phyloP scores from a whole-genome alignment of 2,113 vertebrate genomes.

The Syngnathus scovelli region DNA sequence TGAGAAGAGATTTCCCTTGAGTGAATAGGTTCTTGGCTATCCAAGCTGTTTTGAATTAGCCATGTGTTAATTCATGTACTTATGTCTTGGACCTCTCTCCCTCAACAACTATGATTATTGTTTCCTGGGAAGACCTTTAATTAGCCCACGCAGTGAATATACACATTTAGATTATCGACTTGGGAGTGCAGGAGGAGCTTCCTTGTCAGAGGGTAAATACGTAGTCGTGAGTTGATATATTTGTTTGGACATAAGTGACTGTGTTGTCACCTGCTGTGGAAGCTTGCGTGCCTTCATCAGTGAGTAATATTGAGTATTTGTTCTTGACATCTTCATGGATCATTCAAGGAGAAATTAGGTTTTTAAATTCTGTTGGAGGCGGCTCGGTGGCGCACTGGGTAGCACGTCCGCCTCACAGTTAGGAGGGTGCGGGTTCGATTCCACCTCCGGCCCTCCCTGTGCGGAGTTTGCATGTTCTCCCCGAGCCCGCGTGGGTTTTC shows the following conservation, averaged over 20 bases:
- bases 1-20: constrained; percentile 16
- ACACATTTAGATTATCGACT: background rate
- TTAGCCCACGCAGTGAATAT: constrained; percentile 7
- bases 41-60: constrained; percentile 20
- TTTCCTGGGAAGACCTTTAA: constrained; percentile 18
- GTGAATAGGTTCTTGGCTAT: constrained; percentile 13
- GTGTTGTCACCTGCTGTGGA: background rate
- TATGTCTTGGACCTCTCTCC: constrained; percentile 26
- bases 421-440: too few species aligned
- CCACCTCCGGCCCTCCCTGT: too few species aligned
- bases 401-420: too few species aligned
- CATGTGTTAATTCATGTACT: background rate
- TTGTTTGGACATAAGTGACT: background rate
- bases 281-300: background rate
- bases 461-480: too few species aligned
- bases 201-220: background rate
- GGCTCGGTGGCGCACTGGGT: too few species aligned
- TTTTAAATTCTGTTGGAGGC: constrained; percentile 13
- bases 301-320: background rate
- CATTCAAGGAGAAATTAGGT: constrained; percentile 14
- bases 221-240: background rate
- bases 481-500: too few species aligned
- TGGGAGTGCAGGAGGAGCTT: constrained; percentile 1
- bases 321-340: constrained; percentile 9
- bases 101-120: constrained; percentile 25